phyloP scores from a whole-genome alignment of 2,797 vertebrate species.

The Heterohyrax brucei region DNA sequence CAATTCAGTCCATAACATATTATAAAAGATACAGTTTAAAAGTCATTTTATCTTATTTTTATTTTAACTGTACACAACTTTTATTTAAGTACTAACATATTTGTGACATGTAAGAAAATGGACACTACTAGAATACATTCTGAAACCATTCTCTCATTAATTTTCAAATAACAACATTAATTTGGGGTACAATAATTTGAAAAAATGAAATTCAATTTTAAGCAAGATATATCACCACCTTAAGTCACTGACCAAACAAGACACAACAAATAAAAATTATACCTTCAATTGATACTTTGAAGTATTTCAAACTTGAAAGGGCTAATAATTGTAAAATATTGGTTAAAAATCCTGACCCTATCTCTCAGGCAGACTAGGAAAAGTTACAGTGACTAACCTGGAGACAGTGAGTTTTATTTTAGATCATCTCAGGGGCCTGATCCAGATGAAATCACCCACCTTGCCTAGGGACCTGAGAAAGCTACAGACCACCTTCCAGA shows the following conservation, averaged over 20 bases:
- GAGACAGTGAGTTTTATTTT: no score
- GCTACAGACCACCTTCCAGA: no score
- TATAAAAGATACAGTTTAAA: not conserved
- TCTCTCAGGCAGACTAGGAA: no score
- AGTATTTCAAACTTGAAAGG: not conserved
- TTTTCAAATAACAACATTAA: not conserved
- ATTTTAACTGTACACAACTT: not conserved
- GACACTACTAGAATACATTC: not conserved
- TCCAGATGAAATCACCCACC: no score
- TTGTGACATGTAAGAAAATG: not conserved
- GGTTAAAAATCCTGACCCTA: no score
- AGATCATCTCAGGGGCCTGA: no score
- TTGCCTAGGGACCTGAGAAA: no score
- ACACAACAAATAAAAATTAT: not conserved
- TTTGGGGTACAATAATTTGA: not conserved
- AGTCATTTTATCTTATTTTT: not conserved
- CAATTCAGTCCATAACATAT: no score
- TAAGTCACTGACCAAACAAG: not conserved
- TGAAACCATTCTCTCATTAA: not conserved
- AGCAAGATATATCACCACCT: not conserved
- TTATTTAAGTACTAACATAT: not conserved
- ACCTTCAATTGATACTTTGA: not conserved
- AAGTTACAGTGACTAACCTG: no score
- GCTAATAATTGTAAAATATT: no score
- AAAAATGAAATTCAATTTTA: not conserved